Conservation (phyloP, 2,797 vertebrate genomes). For the Arrhamphus sclerolepis region DNA sequence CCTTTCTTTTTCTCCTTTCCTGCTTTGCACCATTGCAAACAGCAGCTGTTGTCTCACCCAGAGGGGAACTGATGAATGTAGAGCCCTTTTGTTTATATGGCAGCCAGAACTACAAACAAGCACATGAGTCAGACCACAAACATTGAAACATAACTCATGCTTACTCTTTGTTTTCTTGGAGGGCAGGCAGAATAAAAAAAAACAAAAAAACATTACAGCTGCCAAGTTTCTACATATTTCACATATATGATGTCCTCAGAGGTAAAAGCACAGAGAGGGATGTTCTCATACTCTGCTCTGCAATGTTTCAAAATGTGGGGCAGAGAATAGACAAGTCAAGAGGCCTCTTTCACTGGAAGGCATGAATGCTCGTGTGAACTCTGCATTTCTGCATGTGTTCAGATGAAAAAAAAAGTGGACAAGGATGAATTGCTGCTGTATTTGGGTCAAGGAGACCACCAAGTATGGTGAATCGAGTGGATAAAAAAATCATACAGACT, state of each 20-base stretch:
- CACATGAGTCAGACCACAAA: conserved; percentile 7
- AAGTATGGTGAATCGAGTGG: conserved; percentile 45
- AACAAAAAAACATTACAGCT: conserved; percentile 26
- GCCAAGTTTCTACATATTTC: conserved; percentile 38
- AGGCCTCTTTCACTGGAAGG: conserved; percentile 61
- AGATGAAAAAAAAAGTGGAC: conserved; percentile 54
- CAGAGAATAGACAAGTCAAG: conserved; percentile 49
- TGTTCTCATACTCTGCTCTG: conserved; percentile 41
- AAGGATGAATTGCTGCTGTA: conserved; percentile 61
- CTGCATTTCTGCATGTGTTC: conserved; percentile 28
- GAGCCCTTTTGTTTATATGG: conserved; percentile 31
- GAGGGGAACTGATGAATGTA: conserved; percentile 50
- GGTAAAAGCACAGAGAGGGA: conserved; percentile 45
- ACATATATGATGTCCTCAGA: conserved; percentile 22
- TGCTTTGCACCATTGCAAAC: conserved; percentile 52
- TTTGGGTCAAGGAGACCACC: conserved; percentile 71
- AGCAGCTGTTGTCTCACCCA: conserved; percentile 15
- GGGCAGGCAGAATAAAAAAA: conserved; percentile 31
- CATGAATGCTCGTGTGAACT: conserved; percentile 33
- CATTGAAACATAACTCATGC: conserved; percentile 16
- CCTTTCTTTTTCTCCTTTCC: not conserved
- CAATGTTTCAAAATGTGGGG: conserved; percentile 52
- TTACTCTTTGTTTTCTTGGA: conserved; percentile 6
- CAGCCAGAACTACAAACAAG: not conserved
- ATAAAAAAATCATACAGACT: conserved; percentile 30